Evolutionary conservation across 1,140 invertebrate genomes (phyloP).

Genomic region (Drosophila arawakana): DNA sequence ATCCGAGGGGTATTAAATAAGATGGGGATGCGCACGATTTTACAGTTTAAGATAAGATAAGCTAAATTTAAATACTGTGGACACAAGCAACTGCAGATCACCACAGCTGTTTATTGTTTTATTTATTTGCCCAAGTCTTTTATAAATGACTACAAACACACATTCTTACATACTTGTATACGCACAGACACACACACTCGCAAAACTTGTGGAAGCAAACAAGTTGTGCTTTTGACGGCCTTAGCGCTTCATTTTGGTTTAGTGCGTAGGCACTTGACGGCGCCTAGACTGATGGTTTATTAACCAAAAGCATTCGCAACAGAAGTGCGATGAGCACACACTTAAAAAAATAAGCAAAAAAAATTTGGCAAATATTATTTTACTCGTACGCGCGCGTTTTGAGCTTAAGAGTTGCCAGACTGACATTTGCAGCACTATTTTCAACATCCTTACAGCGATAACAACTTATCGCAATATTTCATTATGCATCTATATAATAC

Average conservation of each 20-base stretch:
- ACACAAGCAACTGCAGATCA: slow-evolving; percentile 8
- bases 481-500: too few species aligned
- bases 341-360: not conserved
- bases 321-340: not conserved
- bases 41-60: slow-evolving; percentile 29
- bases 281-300: slow-evolving; percentile 1
- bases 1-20: slow-evolving; percentile 55
- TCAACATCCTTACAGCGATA: not conserved
- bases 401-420: not conserved
- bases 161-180: slow-evolving; percentile 1
- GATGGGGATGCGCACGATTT: slow-evolving; percentile 35
- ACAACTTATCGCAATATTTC: not conserved
- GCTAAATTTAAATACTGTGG: slow-evolving; percentile 4
- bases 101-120: slow-evolving; percentile 32
- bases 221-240: slow-evolving; percentile 30
- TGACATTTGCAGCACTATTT: not conserved
- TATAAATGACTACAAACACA: slow-evolving; percentile 25
- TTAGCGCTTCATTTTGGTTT: slow-evolving; percentile 25
- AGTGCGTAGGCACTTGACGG: slow-evolving; percentile 19
- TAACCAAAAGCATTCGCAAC: slow-evolving; percentile 13
- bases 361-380: not conserved
- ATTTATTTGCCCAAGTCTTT: slow-evolving; percentile 26
- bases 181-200: not conserved
- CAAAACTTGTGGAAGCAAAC: slow-evolving; percentile 15
- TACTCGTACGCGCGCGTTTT: too few species aligned